Conservation (phyloP, 2,888 invertebrate species). For the Agrilus cyanescens region DNA sequence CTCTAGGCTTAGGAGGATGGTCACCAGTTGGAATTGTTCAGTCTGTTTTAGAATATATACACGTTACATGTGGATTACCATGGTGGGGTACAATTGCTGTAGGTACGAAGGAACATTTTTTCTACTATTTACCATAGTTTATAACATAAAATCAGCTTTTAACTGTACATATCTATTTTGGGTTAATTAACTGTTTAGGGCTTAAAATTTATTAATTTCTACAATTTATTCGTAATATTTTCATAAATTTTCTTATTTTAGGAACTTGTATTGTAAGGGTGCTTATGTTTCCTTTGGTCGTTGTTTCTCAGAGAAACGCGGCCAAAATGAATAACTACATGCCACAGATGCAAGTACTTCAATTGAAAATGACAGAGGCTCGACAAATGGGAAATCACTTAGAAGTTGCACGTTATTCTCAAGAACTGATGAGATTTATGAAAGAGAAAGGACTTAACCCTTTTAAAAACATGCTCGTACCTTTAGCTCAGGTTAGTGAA, state of each 20-base stretch:
- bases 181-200: too few relatives aligned
- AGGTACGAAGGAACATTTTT: constrained; percentile 36
- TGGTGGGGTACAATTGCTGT: constrained; percentile 87
- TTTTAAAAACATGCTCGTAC: constrained; percentile 64
- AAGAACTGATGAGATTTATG: constrained; percentile 74
- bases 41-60: constrained; percentile 68
- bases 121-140: background rate
- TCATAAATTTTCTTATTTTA: constrained; percentile 25
- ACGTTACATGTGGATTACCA: constrained; percentile 69
- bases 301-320: constrained; percentile 68
- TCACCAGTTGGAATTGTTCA: constrained; percentile 75
- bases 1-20: constrained; percentile 75
- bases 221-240: background rate
- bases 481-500: constrained; percentile 56
- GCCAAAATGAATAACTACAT: constrained; percentile 73
- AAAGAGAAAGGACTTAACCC: constrained; percentile 71
- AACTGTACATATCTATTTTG: too few relatives aligned
- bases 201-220: too few relatives aligned
- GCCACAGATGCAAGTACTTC: constrained; percentile 74
- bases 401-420: constrained; percentile 61
- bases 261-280: constrained; percentile 69
- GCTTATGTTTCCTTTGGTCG: constrained; percentile 73
- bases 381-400: constrained; percentile 69
- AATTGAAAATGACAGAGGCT: constrained; percentile 78
- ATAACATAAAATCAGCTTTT: background rate